A percentile compares a stretch with the other conserved stretches of the same genome.
Evolutionary conservation across 37 sponge, comb jelly and placozoan genomes (phyloP).

Genomic region (Tethya wilhelma): DNA sequence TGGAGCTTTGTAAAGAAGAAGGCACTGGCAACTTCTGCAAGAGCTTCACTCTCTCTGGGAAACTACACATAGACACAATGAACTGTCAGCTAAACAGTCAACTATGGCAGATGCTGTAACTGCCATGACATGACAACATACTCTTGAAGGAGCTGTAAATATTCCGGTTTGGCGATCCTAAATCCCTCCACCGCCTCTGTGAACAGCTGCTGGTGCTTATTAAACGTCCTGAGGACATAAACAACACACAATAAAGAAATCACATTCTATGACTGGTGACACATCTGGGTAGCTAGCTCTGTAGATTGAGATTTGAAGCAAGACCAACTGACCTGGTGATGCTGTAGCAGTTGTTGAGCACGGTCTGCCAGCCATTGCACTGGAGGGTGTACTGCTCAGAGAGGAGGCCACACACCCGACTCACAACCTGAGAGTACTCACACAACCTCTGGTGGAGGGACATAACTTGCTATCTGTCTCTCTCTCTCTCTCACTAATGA

Average conservation of each 20-base stretch:
- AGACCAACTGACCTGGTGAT: constrained; percentile 31
- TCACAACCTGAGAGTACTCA: constrained; percentile 23
- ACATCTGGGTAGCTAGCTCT: neutral
- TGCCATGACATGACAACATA: neutral
- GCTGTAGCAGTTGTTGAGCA: constrained; percentile 40
- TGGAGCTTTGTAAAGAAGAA: constrained; percentile 1
- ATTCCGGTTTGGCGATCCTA: constrained; percentile 1
- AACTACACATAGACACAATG: constrained; percentile 1
- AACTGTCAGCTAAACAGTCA: neutral
- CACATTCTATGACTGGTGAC: neutral
- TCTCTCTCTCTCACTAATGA: neutral
- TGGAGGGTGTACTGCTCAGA: constrained; percentile 42
- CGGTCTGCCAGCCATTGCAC: constrained; percentile 35
- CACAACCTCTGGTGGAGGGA: constrained; percentile 13
- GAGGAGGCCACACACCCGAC: neutral
- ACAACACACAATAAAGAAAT: too few relatives aligned
- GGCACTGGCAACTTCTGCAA: constrained; percentile 41
- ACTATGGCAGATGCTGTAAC: neutral
- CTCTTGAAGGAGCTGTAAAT: constrained; percentile 11
- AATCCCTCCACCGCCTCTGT: constrained; percentile 13
- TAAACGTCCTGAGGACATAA: constrained; percentile 10
- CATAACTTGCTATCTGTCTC: neutral
- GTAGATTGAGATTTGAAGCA: neutral
- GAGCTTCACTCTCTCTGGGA: constrained; percentile 34
- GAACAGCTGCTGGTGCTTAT: constrained; percentile 50